Evolutionary conservation across 2,888 invertebrate species (phyloP).

Genomic region (Galerucella pusilla): DNA sequence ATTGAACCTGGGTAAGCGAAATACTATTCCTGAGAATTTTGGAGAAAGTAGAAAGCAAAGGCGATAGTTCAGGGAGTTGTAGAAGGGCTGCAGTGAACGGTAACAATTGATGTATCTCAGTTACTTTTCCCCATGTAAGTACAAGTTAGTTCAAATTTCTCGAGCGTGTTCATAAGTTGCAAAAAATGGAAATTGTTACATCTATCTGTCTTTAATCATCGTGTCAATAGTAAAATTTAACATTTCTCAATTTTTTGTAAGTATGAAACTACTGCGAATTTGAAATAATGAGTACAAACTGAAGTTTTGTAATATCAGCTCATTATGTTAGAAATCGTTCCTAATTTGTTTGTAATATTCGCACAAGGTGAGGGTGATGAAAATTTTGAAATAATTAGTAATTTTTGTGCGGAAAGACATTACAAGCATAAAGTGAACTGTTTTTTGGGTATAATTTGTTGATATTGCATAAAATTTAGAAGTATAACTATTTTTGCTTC

Average conservation of each 20-base stretch:
- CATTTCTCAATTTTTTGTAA: constrained; percentile 20
- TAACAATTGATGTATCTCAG: constrained; percentile 21
- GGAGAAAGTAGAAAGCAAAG: neutral
- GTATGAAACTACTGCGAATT: constrained; percentile 25
- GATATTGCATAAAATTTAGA: constrained; percentile 16
- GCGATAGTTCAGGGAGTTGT: constrained; percentile 11
- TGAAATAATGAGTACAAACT: constrained; percentile 40
- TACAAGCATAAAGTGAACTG: neutral
- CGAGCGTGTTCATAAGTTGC: constrained; percentile 4
- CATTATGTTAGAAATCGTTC: constrained; percentile 2
- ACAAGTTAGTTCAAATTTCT: constrained; percentile 42
- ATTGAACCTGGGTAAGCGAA: constrained; percentile 39
- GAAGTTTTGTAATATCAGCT: constrained; percentile 1
- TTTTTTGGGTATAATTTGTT: constrained; percentile 20
- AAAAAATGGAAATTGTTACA: constrained; percentile 5
- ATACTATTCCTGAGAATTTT: constrained; percentile 3
- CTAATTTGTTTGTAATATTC: constrained; percentile 32
- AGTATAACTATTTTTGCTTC: constrained; percentile 12
- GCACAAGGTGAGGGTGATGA: constrained; percentile 12
- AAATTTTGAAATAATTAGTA: neutral
- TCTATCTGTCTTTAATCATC: neutral
- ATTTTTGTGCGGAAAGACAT: neutral
- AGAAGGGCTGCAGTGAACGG: constrained; percentile 18
- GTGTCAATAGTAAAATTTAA: neutral
- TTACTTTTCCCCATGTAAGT: constrained; percentile 34